A percentile compares a stretch with the other conserved stretches of the same genome.
Conservation (phyloP, 2,113 vertebrate species). For the Platichthys stellatus region DNA sequence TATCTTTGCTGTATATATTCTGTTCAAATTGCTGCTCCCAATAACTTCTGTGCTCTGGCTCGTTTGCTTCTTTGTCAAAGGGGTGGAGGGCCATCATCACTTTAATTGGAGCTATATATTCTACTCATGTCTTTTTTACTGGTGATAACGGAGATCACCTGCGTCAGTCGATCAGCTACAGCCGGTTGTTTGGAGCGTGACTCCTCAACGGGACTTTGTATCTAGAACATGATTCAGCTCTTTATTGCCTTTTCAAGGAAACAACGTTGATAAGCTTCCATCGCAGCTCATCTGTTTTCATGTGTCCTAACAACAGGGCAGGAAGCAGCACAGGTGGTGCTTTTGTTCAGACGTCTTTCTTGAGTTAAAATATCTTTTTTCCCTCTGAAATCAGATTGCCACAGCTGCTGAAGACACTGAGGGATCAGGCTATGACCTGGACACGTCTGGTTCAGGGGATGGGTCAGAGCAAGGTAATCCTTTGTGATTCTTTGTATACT, state of each 20-base stretch:
- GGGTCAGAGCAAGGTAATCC: slow-evolving; percentile 51
- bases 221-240: slow-evolving; percentile 10
- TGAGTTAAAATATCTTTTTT: neutral
- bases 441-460: slow-evolving; percentile 79
- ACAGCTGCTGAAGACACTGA: slow-evolving; percentile 82
- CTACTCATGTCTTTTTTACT: slow-evolving; percentile 14
- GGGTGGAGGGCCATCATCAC: neutral
- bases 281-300: slow-evolving; percentile 21
- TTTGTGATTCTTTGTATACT: neutral
- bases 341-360: neutral
- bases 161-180: slow-evolving; percentile 16
- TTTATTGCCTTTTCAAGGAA: slow-evolving; percentile 18
- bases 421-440: slow-evolving; percentile 82
- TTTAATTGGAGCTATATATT: neutral
- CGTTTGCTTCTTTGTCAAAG: neutral
- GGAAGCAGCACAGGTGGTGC: slow-evolving; percentile 1
- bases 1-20: neutral
- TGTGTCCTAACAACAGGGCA: neutral
- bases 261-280: neutral
- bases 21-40: neutral
- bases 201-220: slow-evolving; percentile 48
- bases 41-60: neutral
- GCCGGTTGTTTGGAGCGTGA: neutral
- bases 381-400: slow-evolving; percentile 25
- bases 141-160: slow-evolving; percentile 6